phyloP scores from a whole-genome alignment of 2,797 vertebrate genomes.

The Cynodonichthys magdalenae region DNA sequence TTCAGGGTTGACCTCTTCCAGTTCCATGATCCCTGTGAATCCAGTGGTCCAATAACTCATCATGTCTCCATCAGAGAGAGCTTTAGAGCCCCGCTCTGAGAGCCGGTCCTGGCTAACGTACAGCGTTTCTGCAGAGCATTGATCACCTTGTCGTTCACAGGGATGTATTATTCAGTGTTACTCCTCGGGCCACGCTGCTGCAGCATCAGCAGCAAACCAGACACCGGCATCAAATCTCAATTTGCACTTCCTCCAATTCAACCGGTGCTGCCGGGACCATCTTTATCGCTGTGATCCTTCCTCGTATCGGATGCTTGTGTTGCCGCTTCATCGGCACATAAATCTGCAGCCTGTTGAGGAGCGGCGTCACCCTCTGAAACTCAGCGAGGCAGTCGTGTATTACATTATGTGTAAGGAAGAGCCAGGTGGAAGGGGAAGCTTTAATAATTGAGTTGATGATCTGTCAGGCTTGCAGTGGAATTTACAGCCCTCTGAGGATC shows the following conservation, averaged over 20 bases:
- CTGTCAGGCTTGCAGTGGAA: conserved; percentile 65
- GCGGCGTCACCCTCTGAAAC: conserved; percentile 30
- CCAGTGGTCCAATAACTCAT: conserved; percentile 8
- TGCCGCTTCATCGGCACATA: conserved; percentile 55
- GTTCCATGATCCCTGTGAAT: no score
- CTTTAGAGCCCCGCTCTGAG: conserved; percentile 20
- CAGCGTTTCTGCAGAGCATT: conserved; percentile 28
- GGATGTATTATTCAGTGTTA: conserved; percentile 55
- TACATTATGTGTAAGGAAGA: conserved; percentile 52
- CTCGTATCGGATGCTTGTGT: conserved; percentile 51
- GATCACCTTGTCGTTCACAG: conserved; percentile 58
- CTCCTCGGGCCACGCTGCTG: conserved; percentile 25
- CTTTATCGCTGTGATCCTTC: conserved; percentile 70
- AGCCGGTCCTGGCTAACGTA: conserved; percentile 10
- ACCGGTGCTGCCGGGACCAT: conserved; percentile 8
- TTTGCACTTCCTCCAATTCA: conserved; percentile 53
- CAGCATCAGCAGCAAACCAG: conserved; percentile 11
- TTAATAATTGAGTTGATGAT: conserved; percentile 64
- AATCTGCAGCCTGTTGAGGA: conserved; percentile 67
- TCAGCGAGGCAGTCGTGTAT: conserved; percentile 29
- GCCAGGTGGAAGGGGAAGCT: conserved; percentile 48
- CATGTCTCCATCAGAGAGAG: conserved; percentile 17
- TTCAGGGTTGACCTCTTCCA: no score
- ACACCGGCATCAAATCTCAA: conserved; percentile 47
- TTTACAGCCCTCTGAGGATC: conserved; percentile 63